Base-by-base conservation (phyloP, 2,888 invertebrate species). In the Scaptomyza polygonia region DNA sequence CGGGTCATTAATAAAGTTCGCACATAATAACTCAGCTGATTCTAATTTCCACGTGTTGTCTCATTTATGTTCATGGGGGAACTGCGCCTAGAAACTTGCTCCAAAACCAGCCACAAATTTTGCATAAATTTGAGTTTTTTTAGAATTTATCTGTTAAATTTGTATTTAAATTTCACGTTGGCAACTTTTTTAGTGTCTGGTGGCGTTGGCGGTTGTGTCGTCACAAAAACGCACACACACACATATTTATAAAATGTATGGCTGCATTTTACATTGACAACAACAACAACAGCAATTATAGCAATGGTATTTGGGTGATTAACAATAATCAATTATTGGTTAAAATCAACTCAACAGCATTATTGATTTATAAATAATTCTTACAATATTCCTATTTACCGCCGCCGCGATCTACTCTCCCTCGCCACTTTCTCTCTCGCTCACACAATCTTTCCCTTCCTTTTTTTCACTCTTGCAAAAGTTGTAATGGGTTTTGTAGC, bases 321-420 rank as follows among this genome's bases (percentile, higher is more conserved):
- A 81, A 75, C 67, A 83, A 83, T 81, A 82, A 83, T 82, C 82
- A 82, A 82, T 82, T 82, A 82, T 82, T 83, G 82, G 82, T 82
- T 79, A 72, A 82, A 82, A 82, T 82, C 82, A 82, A 82, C 82
- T 82, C 82, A 83, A 81, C 82, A 62, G 81, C 81, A 82, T 82
- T 82, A 82, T 82, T 81, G 81, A 77, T 81, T 77, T 82, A 82
- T 82, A 82, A 81, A 82, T 82, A 79, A 81, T 83, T 81, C 77
- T 83, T 82, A 83, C 81, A 83, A 82, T 81, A 71, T 77, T 63
- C 82, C 83, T 83, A 83, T 72, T 58, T 29, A 27, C 14, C 45
- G 45, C 29, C 45, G 27, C 27, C 45, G n/a, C n/a, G 2, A 2
- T 16, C 9, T 1, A 11, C 25, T 11, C 5, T 14, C 11, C 29